Evolutionary conservation across 1,140 invertebrate genomes (phyloP).

Genomic region (Cydia splendana): DNA sequence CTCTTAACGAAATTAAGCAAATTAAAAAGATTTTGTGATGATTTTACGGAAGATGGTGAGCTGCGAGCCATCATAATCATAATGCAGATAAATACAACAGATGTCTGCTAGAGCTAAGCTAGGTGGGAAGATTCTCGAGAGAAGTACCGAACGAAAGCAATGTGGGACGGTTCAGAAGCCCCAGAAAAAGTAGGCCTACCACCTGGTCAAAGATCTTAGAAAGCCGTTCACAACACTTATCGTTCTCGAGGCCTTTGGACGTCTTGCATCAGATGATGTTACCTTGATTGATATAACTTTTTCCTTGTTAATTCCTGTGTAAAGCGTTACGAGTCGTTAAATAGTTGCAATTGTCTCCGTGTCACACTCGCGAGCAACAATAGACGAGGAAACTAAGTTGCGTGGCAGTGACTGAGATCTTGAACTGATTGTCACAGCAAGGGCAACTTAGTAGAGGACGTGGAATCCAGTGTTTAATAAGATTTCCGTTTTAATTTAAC

Average conservation of each 20-base stretch:
- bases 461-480: not conserved
- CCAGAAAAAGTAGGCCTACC: too few relatives aligned
- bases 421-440: constrained; percentile 13
- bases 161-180: too few relatives aligned
- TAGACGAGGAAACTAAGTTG: not conserved
- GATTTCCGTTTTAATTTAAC: not conserved
- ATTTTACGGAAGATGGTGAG: too few relatives aligned
- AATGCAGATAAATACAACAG: too few relatives aligned
- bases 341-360: not conserved
- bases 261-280: not conserved
- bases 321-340: not conserved
- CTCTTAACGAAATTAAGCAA: too few relatives aligned
- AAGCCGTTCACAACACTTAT: not conserved
- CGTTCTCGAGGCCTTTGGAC: not conserved
- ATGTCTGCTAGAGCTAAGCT: too few relatives aligned
- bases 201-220: too few relatives aligned
- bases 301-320: constrained; percentile 7
- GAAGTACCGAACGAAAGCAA: too few relatives aligned
- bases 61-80: too few relatives aligned
- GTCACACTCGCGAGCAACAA: constrained; percentile 1
- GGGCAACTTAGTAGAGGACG: not conserved
- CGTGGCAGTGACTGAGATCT: not conserved
- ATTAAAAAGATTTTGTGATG: too few relatives aligned
- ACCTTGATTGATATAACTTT: not conserved
- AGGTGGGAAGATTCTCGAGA: too few relatives aligned